A percentile compares a stretch with the other conserved stretches of the same genome.
Evolutionary conservation across 2,797 vertebrate genomes (phyloP).

Genomic region (Otolemur crassicaudatus): DNA sequence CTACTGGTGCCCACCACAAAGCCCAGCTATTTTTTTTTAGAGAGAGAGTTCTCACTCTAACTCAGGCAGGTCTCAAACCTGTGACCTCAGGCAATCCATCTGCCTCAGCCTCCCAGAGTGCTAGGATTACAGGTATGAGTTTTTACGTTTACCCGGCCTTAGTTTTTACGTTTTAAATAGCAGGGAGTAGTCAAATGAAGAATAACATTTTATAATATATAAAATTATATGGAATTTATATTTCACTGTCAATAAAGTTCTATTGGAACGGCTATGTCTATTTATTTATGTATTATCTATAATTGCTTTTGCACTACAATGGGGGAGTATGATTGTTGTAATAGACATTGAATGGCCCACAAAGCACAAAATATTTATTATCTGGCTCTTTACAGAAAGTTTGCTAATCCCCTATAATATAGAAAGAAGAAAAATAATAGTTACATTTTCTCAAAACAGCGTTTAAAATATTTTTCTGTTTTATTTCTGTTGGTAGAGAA

Average conservation of each 20-base stretch:
- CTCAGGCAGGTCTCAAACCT: no score
- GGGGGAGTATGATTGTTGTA: not conserved
- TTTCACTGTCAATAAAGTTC: not conserved
- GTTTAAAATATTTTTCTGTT: not conserved
- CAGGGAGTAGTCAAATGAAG: not conserved
- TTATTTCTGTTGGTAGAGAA: constrained; percentile 13
- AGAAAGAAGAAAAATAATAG: not conserved
- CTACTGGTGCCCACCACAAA: no score
- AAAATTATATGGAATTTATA: constrained; percentile 1
- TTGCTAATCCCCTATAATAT: not conserved
- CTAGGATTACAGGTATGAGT: no score
- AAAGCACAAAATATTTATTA: not conserved
- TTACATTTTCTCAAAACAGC: constrained; percentile 27
- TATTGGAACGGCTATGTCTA: not conserved
- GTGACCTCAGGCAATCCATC: no score
- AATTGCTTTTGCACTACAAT: not conserved
- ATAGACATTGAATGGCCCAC: not conserved
- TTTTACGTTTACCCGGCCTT: no score
- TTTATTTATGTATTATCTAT: not conserved
- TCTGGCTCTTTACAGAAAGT: not conserved
- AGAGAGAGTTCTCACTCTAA: no score
- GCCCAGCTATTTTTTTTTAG: no score
- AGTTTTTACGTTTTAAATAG: constrained; percentile 23
- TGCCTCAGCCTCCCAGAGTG: no score
- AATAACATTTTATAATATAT: not conserved